These are phyloP conservation scores for Melieria omissa DNA, from an alignment of 2,888 invertebrate genomes.

Conservation along the genomic window DNA sequence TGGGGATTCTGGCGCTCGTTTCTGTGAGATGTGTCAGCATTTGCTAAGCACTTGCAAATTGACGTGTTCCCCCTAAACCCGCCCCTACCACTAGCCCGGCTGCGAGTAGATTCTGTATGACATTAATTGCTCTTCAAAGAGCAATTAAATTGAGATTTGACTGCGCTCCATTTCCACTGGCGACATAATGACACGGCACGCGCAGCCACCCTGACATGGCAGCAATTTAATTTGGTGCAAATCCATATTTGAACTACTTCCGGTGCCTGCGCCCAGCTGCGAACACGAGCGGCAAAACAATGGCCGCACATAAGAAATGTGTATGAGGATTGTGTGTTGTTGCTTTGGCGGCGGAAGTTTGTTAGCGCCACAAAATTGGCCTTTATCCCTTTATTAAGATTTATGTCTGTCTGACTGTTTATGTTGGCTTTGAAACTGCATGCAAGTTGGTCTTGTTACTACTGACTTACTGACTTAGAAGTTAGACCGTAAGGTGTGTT, in stretches of 20 bases:
- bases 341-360: no score
- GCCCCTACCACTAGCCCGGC: conserved; percentile 11
- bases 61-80: conserved; percentile 36
- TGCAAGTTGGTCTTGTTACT: no score
- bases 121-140: conserved; percentile 37
- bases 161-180: background rate
- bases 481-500: no score
- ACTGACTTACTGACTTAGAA: no score
- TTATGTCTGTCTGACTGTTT: no score
- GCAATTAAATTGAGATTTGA: conserved; percentile 29
- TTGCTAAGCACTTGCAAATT: conserved; percentile 43
- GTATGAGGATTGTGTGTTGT: no score
- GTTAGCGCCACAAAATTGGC: no score
- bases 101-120: conserved; percentile 10
- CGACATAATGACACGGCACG: background rate
- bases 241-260: background rate
- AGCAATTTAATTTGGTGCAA: conserved; percentile 14
- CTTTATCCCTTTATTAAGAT: no score
- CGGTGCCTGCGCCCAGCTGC: no score
- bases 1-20: background rate
- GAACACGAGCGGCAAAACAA: no score
- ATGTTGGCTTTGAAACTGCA: no score
- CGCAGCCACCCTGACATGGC: background rate
- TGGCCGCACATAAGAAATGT: no score
- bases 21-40: conserved; percentile 21